Percentiles rank a stretch among this genome's conserved stretches.
Evolutionary conservation across 64 coral and sea anemone species (phyloP).

Genomic region (Trachythela sp.): DNA sequence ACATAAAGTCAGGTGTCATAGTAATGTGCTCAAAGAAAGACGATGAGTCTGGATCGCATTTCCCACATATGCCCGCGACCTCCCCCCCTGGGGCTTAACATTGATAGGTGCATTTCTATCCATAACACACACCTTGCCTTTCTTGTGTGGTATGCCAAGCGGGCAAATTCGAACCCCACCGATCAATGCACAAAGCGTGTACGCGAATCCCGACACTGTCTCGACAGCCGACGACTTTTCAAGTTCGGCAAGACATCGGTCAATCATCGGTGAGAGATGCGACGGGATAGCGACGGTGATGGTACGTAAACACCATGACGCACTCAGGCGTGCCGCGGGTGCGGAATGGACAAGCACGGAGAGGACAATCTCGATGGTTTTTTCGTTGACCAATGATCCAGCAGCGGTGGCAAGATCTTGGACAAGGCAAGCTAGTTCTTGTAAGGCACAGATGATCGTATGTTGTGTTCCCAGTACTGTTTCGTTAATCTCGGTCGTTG

Average conservation of each 20-base stretch:
- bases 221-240: conserved; percentile 67
- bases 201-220: conserved; percentile 86
- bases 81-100: too few relatives aligned
- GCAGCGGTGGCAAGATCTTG: conserved; percentile 82
- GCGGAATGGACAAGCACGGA: conserved; percentile 90
- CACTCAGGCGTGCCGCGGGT: conserved; percentile 76
- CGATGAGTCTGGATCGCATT: too few relatives aligned
- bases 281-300: conserved; percentile 77
- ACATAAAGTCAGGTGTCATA: too few relatives aligned
- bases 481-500: conserved; percentile 27
- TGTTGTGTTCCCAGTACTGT: conserved; percentile 88
- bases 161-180: conserved; percentile 85
- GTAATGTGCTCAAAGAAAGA: too few relatives aligned
- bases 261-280: conserved; percentile 81
- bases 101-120: too few relatives aligned
- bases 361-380: conserved; percentile 72
- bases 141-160: conserved; percentile 87
- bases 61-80: too few relatives aligned
- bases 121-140: conserved; percentile 69
- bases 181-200: conserved; percentile 76
- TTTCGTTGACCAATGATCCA: conserved; percentile 71
- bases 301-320: conserved; percentile 85
- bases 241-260: conserved; percentile 80
- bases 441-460: conserved; percentile 85
- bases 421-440: conserved; percentile 85